Evolutionary conservation across 2,888 invertebrate species (phyloP).

Genomic region (Diogma glabrata): DNA sequence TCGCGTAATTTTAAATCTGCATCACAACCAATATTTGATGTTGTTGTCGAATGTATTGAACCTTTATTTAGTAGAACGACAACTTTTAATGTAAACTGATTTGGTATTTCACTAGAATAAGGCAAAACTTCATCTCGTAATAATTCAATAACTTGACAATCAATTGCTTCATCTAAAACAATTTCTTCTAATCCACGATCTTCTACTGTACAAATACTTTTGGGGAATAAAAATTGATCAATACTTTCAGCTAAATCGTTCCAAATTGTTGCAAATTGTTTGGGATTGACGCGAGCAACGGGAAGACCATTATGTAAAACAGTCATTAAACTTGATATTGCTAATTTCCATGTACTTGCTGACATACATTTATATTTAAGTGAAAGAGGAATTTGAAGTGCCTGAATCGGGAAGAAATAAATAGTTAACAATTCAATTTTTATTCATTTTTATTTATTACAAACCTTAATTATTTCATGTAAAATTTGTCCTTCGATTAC

Average conservation of each 20-base stretch:
- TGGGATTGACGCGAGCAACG: conserved; percentile 67
- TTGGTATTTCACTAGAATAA: conserved; percentile 62
- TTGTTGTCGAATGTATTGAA: conserved; percentile 66
- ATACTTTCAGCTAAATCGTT: conserved; percentile 70
- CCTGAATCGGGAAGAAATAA: conserved; percentile 36
- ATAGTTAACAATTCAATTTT: neutral
- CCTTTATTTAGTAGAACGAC: conserved; percentile 77
- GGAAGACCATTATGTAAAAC: conserved; percentile 78
- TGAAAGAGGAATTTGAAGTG: conserved; percentile 59
- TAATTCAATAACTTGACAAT: conserved; percentile 70
- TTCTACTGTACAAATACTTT: conserved; percentile 40
- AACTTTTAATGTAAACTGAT: conserved; percentile 70
- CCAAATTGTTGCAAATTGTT: conserved; percentile 72
- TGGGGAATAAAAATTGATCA: conserved; percentile 85
- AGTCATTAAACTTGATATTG: conserved; percentile 61
- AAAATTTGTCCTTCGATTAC: conserved; percentile 62
- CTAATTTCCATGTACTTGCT: conserved; percentile 71
- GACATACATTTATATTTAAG: conserved; percentile 73
- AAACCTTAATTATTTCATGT: conserved; percentile 47
- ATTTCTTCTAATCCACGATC: conserved; percentile 48
- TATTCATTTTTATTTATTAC: conserved; percentile 11
- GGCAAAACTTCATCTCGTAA: conserved; percentile 72
- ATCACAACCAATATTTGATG: conserved; percentile 53
- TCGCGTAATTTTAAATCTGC: conserved; percentile 74
- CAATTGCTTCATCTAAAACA: conserved; percentile 62